A percentile compares a stretch with the other conserved stretches of the same genome.
Conservation (phyloP, 2,888 invertebrate species). For the Erpobdella octoculata region DNA sequence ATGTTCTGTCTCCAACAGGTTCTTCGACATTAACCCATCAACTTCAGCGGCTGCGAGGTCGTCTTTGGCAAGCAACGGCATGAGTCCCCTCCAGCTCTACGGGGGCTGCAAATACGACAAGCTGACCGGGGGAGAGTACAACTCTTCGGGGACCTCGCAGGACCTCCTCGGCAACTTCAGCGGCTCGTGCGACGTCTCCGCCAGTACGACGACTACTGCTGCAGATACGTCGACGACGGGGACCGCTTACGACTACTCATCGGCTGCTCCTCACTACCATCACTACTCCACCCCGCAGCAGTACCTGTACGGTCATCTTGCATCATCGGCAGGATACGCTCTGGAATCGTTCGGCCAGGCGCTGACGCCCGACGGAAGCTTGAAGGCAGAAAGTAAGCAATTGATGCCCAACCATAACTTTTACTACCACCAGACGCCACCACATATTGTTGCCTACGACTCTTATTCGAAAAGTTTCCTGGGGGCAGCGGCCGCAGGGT, state of each 20-base stretch:
- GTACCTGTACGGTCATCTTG: constrained; percentile 22
- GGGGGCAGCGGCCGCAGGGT: constrained; percentile 7
- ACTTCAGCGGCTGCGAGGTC: neutral
- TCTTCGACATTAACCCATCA: constrained; percentile 11
- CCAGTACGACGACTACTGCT: neutral
- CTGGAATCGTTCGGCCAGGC: neutral
- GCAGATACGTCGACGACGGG: neutral
- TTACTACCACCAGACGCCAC: constrained; percentile 15
- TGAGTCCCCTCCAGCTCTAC: neutral
- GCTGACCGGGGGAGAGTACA: neutral
- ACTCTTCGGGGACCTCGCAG: neutral
- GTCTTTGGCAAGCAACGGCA: neutral
- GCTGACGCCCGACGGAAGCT: neutral
- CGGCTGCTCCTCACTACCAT: neutral
- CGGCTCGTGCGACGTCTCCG: neutral
- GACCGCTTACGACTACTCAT: neutral
- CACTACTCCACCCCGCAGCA: constrained; percentile 14
- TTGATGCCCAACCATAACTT: constrained; percentile 5
- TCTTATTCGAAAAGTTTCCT: constrained; percentile 24
- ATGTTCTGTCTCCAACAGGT: neutral
- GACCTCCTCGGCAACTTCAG: neutral
- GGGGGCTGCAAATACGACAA: constrained; percentile 18
- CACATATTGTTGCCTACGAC: constrained; percentile 20
- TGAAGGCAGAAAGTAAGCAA: constrained; percentile 14
- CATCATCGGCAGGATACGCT: neutral